Percentiles rank a stretch among this genome's conserved stretches.
These are phyloP conservation scores for Chirona hameri DNA, from an alignment of 2,888 invertebrate species.

Conservation along the genomic window DNA sequence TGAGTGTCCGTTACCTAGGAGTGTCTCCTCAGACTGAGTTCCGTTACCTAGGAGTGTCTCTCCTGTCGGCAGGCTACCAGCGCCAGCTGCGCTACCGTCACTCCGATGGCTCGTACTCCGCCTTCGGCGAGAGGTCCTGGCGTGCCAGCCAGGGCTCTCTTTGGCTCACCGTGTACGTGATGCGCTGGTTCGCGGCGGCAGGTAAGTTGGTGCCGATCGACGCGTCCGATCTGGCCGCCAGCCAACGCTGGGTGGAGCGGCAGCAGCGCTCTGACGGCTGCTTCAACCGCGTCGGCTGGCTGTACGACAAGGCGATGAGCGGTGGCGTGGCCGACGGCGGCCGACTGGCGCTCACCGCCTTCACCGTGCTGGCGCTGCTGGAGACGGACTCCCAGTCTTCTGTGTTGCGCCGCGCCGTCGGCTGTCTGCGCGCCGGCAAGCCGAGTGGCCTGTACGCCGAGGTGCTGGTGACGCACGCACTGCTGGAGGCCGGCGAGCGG, in stretches of 20 bases:
- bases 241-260: conserved; percentile 27
- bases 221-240: not conserved
- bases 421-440: conserved; percentile 1
- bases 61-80: not conserved
- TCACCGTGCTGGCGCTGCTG: conserved; percentile 11
- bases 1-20: no score
- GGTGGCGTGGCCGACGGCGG: conserved; percentile 3
- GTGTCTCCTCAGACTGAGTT: no score
- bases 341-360: conserved; percentile 12
- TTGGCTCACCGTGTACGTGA: conserved; percentile 34
- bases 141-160: conserved; percentile 31
- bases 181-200: conserved; percentile 32
- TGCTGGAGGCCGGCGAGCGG: not conserved
- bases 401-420: not conserved
- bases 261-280: conserved; percentile 31
- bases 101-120: conserved; percentile 22
- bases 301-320: not conserved
- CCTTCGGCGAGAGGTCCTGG: not conserved
- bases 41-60: not conserved
- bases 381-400: not conserved
- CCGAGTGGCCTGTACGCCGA: not conserved
- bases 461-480: not conserved
- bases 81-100: conserved; percentile 2
- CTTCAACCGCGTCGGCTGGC: conserved; percentile 33
- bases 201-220: conserved; percentile 29